phyloP scores from a whole-genome alignment of 2,113 vertebrate species.

The Lucifuga dentata region DNA sequence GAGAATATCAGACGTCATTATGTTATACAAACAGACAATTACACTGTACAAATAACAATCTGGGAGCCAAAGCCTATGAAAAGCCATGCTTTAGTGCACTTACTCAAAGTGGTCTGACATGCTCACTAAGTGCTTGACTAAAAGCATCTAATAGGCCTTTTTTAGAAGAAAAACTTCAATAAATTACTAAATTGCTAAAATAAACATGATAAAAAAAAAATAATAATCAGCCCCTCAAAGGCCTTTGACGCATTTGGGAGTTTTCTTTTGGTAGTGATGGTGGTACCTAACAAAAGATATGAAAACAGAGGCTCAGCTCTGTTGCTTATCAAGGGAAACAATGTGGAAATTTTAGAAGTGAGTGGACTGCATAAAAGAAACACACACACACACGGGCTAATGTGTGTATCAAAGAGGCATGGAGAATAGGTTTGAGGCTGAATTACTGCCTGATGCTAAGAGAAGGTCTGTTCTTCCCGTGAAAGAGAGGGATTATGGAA shows the following conservation, averaged over 20 bases:
- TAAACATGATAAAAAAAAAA: constrained; percentile 46
- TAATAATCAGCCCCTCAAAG: constrained; percentile 38
- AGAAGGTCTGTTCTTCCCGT: constrained; percentile 63
- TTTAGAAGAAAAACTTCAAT: constrained; percentile 23
- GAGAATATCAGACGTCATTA: constrained; percentile 71
- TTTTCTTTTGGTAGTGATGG: constrained; percentile 23
- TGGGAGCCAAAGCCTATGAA: constrained; percentile 64
- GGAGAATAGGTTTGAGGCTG: constrained; percentile 77
- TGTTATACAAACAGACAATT: constrained; percentile 80
- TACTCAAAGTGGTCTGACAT: constrained; percentile 62
- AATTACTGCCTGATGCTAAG: constrained; percentile 69
- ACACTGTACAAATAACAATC: constrained; percentile 73
- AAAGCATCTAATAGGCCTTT: constrained; percentile 34
- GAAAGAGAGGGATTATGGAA: constrained; percentile 70
- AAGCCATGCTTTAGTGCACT: constrained; percentile 44
- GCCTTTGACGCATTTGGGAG: constrained; percentile 32
- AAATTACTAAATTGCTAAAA: constrained; percentile 44
- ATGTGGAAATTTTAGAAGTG: constrained; percentile 81
- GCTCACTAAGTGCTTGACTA: constrained; percentile 48
- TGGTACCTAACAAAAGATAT: constrained; percentile 29
- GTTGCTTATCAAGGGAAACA: constrained; percentile 67
- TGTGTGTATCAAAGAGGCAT: constrained; percentile 77
- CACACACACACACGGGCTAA: constrained; percentile 72
- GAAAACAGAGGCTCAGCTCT: constrained; percentile 67
- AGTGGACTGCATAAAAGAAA: constrained; percentile 69